A percentile compares a stretch with the other conserved stretches of the same genome.
Conservation (phyloP, 2,113 vertebrate genomes). For the Cynocephalus volans region DNA sequence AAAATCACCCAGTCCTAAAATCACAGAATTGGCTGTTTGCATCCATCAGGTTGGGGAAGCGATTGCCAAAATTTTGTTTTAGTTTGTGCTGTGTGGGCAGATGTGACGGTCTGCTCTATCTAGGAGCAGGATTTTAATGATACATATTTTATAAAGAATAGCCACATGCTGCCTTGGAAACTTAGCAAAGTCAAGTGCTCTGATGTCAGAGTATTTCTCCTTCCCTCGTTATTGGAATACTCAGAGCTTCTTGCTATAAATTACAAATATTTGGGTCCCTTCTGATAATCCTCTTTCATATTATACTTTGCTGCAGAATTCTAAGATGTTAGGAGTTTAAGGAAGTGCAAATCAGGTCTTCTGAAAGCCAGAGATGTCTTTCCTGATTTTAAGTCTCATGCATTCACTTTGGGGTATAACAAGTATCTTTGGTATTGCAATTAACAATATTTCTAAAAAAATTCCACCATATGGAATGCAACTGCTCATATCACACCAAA, state of each 20-base stretch:
- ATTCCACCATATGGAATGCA: background rate
- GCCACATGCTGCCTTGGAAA: background rate
- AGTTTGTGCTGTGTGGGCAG: background rate
- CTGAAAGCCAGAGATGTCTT: background rate
- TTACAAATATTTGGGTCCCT: background rate
- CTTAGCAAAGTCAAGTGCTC: background rate
- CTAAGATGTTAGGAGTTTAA: background rate
- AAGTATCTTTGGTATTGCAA: background rate
- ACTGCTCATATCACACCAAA: background rate
- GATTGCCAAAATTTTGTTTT: background rate
- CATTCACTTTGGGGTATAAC: background rate
- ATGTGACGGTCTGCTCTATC: background rate
- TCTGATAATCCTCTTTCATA: background rate
- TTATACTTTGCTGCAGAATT: background rate
- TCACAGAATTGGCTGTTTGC: background rate
- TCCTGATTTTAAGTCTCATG: background rate
- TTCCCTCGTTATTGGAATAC: background rate
- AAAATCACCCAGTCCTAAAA: background rate
- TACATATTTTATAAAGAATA: background rate
- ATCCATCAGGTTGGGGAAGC: background rate
- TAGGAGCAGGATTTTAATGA: conserved; percentile 56
- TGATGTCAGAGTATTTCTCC: background rate
- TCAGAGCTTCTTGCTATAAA: background rate
- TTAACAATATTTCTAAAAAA: background rate
- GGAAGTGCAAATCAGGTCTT: background rate